Base-by-base conservation (phyloP, 2,888 invertebrate species). In the Busseola fusca region DNA sequence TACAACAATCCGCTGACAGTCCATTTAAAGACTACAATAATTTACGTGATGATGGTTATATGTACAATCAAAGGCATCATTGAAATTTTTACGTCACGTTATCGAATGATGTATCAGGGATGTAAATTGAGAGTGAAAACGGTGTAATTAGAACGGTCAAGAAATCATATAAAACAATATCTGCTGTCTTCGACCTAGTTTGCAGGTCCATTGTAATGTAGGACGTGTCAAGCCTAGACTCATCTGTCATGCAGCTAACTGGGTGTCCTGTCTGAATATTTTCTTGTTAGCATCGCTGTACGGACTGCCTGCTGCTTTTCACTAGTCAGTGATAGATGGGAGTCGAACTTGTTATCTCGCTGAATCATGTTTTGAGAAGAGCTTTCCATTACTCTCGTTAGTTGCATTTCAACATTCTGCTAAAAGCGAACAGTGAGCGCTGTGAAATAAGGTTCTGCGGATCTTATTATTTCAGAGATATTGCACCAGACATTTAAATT, bases 231-330 rank as follows among this genome's bases (percentile, higher is more conserved):
- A 72, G 72, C 77, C 69, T 69, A 74, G 75, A 40, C 68, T 79
- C 82, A 86, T 86, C 83, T 81, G 81, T 85, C 87, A 87, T 73
- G 65, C 67, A 37, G 69, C 64, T 76, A 74, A 80, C 66, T 64
- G 45, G 64, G 65, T 65, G 64, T 65, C 63, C 66, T 67, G 65
- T 65, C 48, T 78, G 68, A 64, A 69, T 57, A 64, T 72, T 69
- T 64, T 76, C 63, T 81, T 71, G 52, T 76, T 72, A 76, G 34
- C 57, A 14, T 62, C 52, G 30, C 34, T 68, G 65, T 76, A 64
- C 42, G 50, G 37, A 34, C 64, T 6, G 45, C 42, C 48, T 18
- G 42, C n/a, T 45, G 40, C 30, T 50, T 27, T 68, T 62, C 27
- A 45, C 14, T 54, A 54, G 45, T 59, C 42, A 45, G 40, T 63